These are phyloP conservation scores for Galaxias olidus DNA, from an alignment of 2,797 vertebrate species.

Conservation along the genomic window DNA sequence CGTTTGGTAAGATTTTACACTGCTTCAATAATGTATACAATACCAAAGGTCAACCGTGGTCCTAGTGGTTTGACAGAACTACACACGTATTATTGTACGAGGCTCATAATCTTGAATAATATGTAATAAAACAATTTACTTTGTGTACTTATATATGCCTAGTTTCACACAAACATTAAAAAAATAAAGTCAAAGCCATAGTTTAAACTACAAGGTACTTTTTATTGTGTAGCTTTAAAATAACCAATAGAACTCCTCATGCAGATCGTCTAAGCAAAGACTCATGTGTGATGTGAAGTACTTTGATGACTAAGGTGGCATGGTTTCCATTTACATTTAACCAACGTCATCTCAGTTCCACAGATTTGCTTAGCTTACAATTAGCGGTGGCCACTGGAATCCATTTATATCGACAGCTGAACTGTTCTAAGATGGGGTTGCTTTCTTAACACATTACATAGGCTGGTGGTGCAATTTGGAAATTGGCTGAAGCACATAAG, in stretches of 20 bases:
- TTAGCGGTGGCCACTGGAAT: neutral
- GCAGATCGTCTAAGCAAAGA: constrained; percentile 44
- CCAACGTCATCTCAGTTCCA: neutral
- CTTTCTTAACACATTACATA: no score
- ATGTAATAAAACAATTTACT: neutral
- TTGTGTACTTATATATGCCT: neutral
- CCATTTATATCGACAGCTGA: no score
- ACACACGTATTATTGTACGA: neutral
- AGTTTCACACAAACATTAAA: neutral
- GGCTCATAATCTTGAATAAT: no score
- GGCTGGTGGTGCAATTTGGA: no score
- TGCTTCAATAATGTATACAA: no score
- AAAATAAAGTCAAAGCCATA: constrained; percentile 9
- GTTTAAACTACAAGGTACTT: constrained; percentile 43
- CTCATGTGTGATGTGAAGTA: constrained; percentile 18
- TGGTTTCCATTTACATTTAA: constrained; percentile 3
- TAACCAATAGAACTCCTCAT: constrained; percentile 48
- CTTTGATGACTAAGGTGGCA: constrained; percentile 13
- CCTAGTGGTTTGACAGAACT: no score
- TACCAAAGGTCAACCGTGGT: no score
- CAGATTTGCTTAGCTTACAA: constrained; percentile 26
- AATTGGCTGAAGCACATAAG: no score
- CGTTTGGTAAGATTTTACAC: no score
- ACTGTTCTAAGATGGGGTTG: no score
- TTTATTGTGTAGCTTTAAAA: constrained; percentile 49